Base-by-base conservation (phyloP, 2,113 vertebrate genomes). In the Notechis scutatus region DNA sequence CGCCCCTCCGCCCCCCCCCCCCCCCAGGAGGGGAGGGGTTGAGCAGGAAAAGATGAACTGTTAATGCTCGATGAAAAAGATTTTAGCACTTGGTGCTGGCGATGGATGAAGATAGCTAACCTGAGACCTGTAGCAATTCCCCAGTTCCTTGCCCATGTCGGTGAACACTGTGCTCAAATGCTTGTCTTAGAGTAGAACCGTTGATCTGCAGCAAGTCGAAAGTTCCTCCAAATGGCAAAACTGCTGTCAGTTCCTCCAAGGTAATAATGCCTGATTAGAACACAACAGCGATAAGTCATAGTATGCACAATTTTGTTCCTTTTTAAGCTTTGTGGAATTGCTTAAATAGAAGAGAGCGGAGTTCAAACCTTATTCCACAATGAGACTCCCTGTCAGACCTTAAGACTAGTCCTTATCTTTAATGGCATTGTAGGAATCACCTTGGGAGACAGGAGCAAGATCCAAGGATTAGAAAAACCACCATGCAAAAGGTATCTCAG, bases 41-140 rank as follows among this genome's bases (percentile, higher is more conserved):
- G 64, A 2, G 10, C 21, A 50, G 52, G 86, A 9, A 15, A 74
- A 18, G 1, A 14, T 92, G 88, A 95, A 47, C 39, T 39, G 47
- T 42, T 26, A 26, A 5, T 4, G n/a, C 14, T 34, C 74, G 45
- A 29, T 88, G 4, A 81, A 5, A 15, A 91, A 91, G 85, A 6
- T 1, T 21, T 47, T 59, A 64, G 18, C 34, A 56, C 50, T 57
- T 55, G 18, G 87, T 26, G 24, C 69, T 14, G 47, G 74, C 2
- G 20, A 86, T 0, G 15, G 45, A 93, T 89, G 34, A 54, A 90
- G 29, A 18, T 52, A 92, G 96, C 92, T 1, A 98, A 99, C 99
- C 99, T 29, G 98, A 98, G 57, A 99, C 99, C 95, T 99, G 99
- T 4, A 99, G 98, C 96, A 99, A 98, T 92, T 99, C 99, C 1